A percentile compares a stretch with the other conserved stretches of the same genome.
phyloP scores from a whole-genome alignment of 2,797 vertebrate species.

The Eospalax fontanierii region DNA sequence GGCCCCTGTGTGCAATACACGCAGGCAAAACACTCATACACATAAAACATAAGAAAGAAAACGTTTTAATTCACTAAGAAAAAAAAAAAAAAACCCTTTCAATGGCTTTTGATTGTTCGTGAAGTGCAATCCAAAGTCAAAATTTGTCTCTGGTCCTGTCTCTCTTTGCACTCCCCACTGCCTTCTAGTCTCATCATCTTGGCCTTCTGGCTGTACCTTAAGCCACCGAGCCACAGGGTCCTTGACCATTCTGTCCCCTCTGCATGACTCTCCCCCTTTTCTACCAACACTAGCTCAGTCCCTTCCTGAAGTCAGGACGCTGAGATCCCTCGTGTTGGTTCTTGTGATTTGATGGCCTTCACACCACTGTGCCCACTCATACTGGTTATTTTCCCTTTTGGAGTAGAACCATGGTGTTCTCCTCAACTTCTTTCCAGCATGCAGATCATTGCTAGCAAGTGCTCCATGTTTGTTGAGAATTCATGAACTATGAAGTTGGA shows the following conservation, averaged over 20 bases:
- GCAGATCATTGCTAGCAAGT: not conserved
- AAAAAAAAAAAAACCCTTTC: not conserved
- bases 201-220: not conserved
- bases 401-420: not conserved
- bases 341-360: not conserved
- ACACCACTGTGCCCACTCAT: not conserved
- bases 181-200: not conserved
- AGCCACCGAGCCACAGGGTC: not conserved
- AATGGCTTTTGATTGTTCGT: not conserved
- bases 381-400: not conserved
- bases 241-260: too few species aligned
- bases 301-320: not conserved
- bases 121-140: not conserved
- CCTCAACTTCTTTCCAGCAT: not conserved
- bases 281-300: not conserved
- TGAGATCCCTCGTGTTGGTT: not conserved
- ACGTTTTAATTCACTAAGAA: too few species aligned
- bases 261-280: not conserved
- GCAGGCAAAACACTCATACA: too few species aligned
- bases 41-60: too few species aligned
- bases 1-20: too few species aligned
- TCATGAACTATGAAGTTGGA: not conserved
- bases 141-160: not conserved
- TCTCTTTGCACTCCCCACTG: not conserved
- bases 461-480: not conserved